A percentile compares a stretch with the other conserved stretches of the same genome.
These are phyloP conservation scores for Schrankia costaestrigalis DNA, from an alignment of 2,888 invertebrate genomes.

Conservation along the genomic window DNA sequence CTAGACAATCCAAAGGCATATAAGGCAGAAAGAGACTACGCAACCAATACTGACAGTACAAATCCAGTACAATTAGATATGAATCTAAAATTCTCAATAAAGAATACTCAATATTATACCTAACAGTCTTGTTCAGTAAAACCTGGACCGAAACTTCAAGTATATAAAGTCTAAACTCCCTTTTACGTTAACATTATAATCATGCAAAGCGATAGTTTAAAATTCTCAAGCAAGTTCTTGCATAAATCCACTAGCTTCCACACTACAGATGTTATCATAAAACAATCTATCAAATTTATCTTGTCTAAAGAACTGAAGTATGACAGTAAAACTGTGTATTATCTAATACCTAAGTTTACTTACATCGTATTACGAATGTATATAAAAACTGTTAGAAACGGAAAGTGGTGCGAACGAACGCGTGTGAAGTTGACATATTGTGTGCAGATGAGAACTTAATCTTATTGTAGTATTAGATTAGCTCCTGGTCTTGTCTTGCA, in stretches of 20 bases:
- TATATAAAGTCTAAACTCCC: constrained; percentile 9
- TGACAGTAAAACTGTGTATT: constrained; percentile 30
- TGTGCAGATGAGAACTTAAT: constrained; percentile 39
- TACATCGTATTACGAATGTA: constrained; percentile 17
- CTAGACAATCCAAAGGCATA: too few species aligned
- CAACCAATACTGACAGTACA: too few species aligned
- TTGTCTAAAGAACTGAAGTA: constrained; percentile 17
- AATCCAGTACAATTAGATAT: too few species aligned
- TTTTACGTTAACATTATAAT: constrained; percentile 16
- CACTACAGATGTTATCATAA: constrained; percentile 18
- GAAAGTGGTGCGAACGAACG: constrained; percentile 64
- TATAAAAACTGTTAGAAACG: constrained; percentile 48
- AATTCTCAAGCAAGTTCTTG: constrained; percentile 15
- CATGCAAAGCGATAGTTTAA: constrained; percentile 10
- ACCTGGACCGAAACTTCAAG: too few species aligned
- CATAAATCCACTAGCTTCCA: constrained; percentile 12
- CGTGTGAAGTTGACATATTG: constrained; percentile 64
- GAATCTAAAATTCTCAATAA: too few species aligned
- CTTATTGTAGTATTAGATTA: not conserved
- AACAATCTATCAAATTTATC: constrained; percentile 32
- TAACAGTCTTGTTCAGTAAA: too few species aligned
- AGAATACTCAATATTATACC: too few species aligned
- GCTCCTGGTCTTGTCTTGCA: not conserved
- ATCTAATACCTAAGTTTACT: constrained; percentile 36
- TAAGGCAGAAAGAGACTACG: too few species aligned